Base-by-base conservation (phyloP, 2,888 invertebrate genomes). In the Tromatobia lineatoria region DNA sequence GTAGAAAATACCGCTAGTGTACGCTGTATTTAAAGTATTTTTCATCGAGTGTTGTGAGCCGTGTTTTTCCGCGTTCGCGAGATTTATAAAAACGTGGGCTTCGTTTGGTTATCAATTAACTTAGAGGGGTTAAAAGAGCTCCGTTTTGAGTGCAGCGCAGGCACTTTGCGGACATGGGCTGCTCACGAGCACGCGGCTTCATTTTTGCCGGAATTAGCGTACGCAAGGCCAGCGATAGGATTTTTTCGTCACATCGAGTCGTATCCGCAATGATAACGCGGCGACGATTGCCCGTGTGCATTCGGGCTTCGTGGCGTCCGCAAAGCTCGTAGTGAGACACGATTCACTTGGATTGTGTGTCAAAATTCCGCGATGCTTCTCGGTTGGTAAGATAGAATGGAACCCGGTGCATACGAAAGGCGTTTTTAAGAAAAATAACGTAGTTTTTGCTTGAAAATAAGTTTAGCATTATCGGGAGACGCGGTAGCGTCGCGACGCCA, bases 141-240 rank as follows among this genome's bases (percentile, higher is more conserved):
- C 83, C 85, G 83, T 86, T 87, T 86, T 80, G 66, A 77, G 85
- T 88, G 88, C 85, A 87, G 86, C 88, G 86, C 88, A 81, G 87
- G 89, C 88, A 90, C 88, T 90, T 89, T 88, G 87, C 89, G 87
- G 85, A 90, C 89, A 88, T 89, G 88, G 74, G 80, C 86, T 88
- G 87, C 82, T 85, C 81, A 11, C 38, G 84, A 84, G 85, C 90
- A 90, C 90, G 91, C 91, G 90, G 90, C 89, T 90, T 89, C 91
- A 90, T 90, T 90, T 90, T 90, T 89, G 18, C 42, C 42, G 20
- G 23, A 42, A 45, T 66, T 42, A 13, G 34, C 59, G 59, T 25
- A 59, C 18, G 8, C 25, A 25, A 6, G 23, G 61, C 34, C 61
- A 10, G 23, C 54, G 1, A 20, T 54, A 23, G 13, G 3, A 61